These are phyloP conservation scores for Clamator glandarius DNA, from an alignment of 2,797 vertebrate species.

Conservation along the genomic window DNA sequence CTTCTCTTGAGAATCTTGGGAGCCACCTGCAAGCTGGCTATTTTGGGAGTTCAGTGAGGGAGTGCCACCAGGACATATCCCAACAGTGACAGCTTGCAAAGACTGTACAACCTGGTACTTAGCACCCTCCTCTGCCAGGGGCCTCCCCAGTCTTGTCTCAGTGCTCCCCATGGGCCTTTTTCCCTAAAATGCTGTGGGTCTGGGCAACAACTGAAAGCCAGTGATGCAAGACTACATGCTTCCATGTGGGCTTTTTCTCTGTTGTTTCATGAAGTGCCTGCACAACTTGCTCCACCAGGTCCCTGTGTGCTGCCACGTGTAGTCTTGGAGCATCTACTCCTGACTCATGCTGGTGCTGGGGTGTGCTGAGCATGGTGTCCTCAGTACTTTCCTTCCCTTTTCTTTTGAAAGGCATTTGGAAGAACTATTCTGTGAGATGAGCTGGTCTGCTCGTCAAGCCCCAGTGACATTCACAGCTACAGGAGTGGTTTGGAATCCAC, in stretches of 20 bases:
- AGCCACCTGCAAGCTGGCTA: neutral
- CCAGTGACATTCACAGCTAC: neutral
- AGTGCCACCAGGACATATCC: neutral
- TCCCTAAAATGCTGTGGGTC: rapidly evolving
- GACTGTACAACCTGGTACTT: neutral
- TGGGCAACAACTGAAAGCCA: neutral
- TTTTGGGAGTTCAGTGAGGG: neutral
- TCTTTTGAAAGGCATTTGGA: neutral
- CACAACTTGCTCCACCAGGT: rapidly evolving
- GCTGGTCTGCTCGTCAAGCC: neutral
- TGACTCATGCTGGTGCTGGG: rapidly evolving
- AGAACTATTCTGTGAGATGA: neutral
- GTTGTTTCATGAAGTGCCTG: neutral
- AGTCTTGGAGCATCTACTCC: neutral
- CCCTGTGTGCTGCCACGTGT: rapidly evolving
- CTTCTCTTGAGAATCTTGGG: neutral
- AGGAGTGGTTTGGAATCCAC: neutral
- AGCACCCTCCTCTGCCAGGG: neutral
- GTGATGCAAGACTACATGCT: rapidly evolving
- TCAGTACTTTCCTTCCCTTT: neutral
- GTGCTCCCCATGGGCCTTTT: neutral
- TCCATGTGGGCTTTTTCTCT: neutral
- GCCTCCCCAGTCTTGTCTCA: neutral
- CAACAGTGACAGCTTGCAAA: neutral
- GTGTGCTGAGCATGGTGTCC: neutral